Evolutionary conservation across 1,140 invertebrate species (phyloP), one percentile per base, ranked within the genome.

Genomic region (Anagrus nilaparvatae): DNA sequence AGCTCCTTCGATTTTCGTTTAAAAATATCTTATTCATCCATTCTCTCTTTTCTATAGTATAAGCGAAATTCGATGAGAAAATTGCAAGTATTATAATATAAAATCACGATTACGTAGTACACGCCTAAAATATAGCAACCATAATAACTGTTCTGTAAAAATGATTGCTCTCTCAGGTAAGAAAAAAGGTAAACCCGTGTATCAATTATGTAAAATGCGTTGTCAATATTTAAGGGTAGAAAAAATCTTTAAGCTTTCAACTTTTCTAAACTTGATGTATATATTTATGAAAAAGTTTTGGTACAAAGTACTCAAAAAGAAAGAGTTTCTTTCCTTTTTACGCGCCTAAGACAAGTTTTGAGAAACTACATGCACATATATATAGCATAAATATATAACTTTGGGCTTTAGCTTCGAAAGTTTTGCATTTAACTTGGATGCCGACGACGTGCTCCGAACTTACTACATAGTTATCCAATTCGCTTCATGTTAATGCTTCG

Each of bases 41-140:
- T n/a, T n/a, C n/a, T n/a, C n/a, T n/a, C n/a, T n/a, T n/a, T n/a
- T n/a, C n/a, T n/a, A n/a, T n/a, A n/a, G 35, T n/a, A 33, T 54
- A 54, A 57, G 55, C 55, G 55, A 55, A 46, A 54, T 57, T 56
- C 50, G 53, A 58, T 48, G 55, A 50, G 53, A 52, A 45, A 46
- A 39, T 46, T 49, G 37, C 20, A 36, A 46, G 25, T n/a, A n/a
- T n/a, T n/a, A n/a, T n/a, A n/a, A n/a, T n/a, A n/a, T n/a, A n/a
- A n/a, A n/a, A n/a, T n/a, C n/a, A n/a, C 27, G 39, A 29, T 42
- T 42, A 33, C 27, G 39, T 31, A 33, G 40, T 53, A 44, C 36
- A 31, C 49, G 54, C 55, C 55, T 55, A 47, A 46, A 45, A 52
- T 46, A 34, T 52, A 49, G 54, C 54, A 56, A 54, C 55, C 45